These are phyloP conservation scores for Hyperoplus lanceolatus DNA, from an alignment of 2,797 vertebrate species.

Conservation along the genomic window DNA sequence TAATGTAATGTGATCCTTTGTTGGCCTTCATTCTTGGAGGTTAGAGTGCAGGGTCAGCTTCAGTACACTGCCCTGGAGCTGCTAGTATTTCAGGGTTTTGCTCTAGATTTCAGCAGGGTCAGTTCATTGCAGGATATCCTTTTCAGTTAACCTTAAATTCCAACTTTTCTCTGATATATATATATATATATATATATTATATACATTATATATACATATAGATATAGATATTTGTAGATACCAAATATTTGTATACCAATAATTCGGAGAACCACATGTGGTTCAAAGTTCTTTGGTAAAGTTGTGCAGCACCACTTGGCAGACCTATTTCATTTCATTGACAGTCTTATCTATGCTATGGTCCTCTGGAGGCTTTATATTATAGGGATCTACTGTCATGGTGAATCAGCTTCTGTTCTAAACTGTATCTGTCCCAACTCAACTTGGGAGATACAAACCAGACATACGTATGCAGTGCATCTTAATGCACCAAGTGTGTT, in stretches of 20 bases:
- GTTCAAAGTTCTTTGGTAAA: conserved; percentile 9
- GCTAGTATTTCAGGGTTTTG: not conserved
- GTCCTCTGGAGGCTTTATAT: conserved; percentile 2
- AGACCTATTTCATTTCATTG: conserved; percentile 35
- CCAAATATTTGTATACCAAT: not conserved
- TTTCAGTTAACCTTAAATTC: not conserved
- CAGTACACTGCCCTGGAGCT: conserved; percentile 1
- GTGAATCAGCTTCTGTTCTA: conserved; percentile 48
- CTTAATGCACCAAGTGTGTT: conserved; percentile 40
- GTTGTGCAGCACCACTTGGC: conserved; percentile 5
- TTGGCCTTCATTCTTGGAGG: conserved; percentile 26
- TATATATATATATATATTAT: too few species aligned
- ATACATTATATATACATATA: too few species aligned
- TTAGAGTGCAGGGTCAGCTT: conserved; percentile 32
- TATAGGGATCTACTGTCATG: conserved; percentile 15
- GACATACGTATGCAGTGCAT: conserved; percentile 6
- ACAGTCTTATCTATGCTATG: conserved; percentile 38
- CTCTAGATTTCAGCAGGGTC: not conserved
- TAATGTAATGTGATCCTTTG: conserved; percentile 28
- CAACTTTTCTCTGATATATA: conserved; percentile 2
- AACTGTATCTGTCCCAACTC: conserved; percentile 28
- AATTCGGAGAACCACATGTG: conserved; percentile 4
- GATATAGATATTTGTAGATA: too few species aligned
- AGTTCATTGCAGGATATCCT: not conserved
- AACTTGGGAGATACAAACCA: conserved; percentile 53